phyloP scores from a whole-genome alignment of 2,113 vertebrate species.

The Mastomys natalensis region DNA sequence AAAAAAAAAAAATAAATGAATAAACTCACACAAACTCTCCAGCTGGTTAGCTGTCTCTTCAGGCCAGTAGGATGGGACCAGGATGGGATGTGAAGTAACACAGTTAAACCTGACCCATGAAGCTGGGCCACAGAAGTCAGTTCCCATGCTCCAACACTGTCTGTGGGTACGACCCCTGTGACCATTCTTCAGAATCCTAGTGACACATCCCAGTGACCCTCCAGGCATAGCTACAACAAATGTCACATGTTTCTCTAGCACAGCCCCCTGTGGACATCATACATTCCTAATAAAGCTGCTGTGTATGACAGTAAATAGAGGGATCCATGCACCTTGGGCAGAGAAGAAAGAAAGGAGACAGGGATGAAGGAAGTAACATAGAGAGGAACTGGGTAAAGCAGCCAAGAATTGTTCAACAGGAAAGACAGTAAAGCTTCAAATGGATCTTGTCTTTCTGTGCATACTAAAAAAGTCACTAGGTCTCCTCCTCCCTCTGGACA shows the following conservation, averaged over 20 bases:
- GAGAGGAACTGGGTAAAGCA: background rate
- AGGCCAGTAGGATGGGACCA: conserved; percentile 15
- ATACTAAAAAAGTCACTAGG: background rate
- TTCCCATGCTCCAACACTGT: background rate
- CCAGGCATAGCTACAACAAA: background rate
- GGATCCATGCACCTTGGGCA: background rate
- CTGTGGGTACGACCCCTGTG: background rate
- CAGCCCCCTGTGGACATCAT: accelerated
- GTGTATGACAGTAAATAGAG: background rate
- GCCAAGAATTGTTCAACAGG: background rate
- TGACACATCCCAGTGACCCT: background rate
- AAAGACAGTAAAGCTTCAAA: too few species aligned
- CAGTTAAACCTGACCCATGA: background rate
- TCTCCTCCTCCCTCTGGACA: background rate
- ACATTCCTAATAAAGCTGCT: background rate
- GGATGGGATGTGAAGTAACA: background rate
- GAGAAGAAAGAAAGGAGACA: background rate
- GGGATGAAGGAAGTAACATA: background rate
- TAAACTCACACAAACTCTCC: conserved; percentile 49
- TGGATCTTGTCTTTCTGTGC: background rate
- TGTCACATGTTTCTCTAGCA: background rate
- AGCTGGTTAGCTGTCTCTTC: conserved; percentile 27
- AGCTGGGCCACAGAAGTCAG: background rate
- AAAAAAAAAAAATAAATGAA: background rate
- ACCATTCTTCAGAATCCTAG: background rate